These are phyloP conservation scores for Notiomystis cincta DNA, from an alignment of 2,113 vertebrate genomes.

Conservation along the genomic window DNA sequence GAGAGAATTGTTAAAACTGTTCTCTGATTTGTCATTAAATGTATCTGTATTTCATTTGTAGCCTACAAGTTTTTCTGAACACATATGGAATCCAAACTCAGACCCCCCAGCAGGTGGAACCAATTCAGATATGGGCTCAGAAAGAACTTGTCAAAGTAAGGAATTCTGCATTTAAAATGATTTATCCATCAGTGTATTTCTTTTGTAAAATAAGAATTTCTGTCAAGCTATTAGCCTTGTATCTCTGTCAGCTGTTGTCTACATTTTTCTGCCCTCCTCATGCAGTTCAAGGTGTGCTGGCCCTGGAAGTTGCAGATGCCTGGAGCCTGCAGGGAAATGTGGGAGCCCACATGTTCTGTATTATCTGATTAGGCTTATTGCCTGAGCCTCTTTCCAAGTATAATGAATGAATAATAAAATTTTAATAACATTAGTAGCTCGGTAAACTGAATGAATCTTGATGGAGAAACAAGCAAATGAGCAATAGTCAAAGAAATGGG, in stretches of 20 bases:
- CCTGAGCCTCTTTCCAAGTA: background rate
- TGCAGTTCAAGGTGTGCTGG: background rate
- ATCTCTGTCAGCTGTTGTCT: background rate
- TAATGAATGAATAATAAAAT: background rate
- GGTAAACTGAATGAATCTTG: background rate
- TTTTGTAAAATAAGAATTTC: background rate
- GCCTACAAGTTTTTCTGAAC: conserved; percentile 97
- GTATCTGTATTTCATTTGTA: conserved; percentile 41
- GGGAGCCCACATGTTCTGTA: background rate
- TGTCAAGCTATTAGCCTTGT: background rate
- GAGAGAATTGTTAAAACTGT: background rate
- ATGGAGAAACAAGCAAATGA: background rate
- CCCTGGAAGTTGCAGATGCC: background rate
- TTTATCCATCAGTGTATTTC: background rate
- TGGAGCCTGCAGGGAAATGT: background rate
- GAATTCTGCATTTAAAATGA: background rate
- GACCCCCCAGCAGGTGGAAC: conserved; percentile 96
- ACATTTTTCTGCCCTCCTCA: background rate
- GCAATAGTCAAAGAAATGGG: background rate
- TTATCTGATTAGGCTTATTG: background rate
- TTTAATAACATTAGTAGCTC: background rate
- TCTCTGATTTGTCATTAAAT: background rate
- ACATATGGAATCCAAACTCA: conserved; percentile 97
- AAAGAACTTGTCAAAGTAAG: conserved; percentile 96
- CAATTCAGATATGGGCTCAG: conserved; percentile 98